Percentiles rank a stretch among this genome's conserved stretches.
Conservation (phyloP, 2,888 invertebrate species). For the Tolmerus cingulatus region DNA sequence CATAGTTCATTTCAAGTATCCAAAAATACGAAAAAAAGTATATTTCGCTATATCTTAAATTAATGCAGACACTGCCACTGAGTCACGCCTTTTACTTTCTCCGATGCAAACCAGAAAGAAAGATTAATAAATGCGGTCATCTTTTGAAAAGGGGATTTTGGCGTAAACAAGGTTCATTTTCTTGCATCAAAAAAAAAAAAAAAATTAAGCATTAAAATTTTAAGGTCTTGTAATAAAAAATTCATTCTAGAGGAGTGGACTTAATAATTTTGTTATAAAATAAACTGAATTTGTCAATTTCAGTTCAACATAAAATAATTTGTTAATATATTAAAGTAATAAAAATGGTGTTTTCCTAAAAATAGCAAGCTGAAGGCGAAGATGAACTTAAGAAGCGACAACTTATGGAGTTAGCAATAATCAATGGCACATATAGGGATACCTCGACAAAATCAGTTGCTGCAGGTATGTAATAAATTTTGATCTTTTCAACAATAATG, state of each 20-base stretch:
- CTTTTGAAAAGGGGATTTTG: slow-evolving; percentile 34
- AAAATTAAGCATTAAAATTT: too few relatives aligned
- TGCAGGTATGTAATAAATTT: slow-evolving; percentile 70
- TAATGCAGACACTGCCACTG: neutral
- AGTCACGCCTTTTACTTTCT: neutral
- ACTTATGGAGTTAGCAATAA: slow-evolving; percentile 99
- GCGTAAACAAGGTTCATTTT: neutral
- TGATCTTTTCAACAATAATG: neutral
- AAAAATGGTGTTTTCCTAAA: slow-evolving; percentile 48
- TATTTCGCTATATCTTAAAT: neutral
- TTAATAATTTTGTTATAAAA: too few relatives aligned
- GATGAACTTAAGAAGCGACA: slow-evolving; percentile 99
- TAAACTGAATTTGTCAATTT: neutral
- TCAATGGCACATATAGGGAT: slow-evolving; percentile 99
- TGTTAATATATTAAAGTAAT: neutral
- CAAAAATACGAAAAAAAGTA: neutral
- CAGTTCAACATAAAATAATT: neutral
- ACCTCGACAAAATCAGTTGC: slow-evolving; percentile 88
- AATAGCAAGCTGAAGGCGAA: slow-evolving; percentile 97
- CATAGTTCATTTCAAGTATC: neutral
- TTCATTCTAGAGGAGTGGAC: too few relatives aligned
- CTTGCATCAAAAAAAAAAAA: neutral
- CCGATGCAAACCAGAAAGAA: neutral
- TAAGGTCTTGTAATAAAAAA: too few relatives aligned
- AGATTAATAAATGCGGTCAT: neutral